Evolutionary conservation across 2,113 vertebrate species (phyloP).

Genomic region (Ovis aries): ARS-UI_Ramb_v3.0 NC_056057.1:46374001-46374500

Average conservation of each 20-base stretch:
- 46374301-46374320: background rate
- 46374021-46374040: background rate
- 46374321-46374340: background rate
- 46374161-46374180: background rate
- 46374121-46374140: background rate
- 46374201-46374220: background rate
- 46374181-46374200: background rate
- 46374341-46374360: background rate
- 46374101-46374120: background rate
- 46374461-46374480: background rate
- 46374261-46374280: background rate
- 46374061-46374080: background rate
- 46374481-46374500: background rate
- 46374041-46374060: background rate
- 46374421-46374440: background rate
- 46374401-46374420: background rate
- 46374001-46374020: background rate
- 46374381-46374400: background rate
- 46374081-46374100: background rate
- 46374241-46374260: background rate
- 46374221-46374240: background rate
- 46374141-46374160: background rate
- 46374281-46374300: background rate
- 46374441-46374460: background rate
- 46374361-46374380: background rate